Conservation (phyloP, 2,113 vertebrate genomes). For the Psephotus haematonotus region DNA sequence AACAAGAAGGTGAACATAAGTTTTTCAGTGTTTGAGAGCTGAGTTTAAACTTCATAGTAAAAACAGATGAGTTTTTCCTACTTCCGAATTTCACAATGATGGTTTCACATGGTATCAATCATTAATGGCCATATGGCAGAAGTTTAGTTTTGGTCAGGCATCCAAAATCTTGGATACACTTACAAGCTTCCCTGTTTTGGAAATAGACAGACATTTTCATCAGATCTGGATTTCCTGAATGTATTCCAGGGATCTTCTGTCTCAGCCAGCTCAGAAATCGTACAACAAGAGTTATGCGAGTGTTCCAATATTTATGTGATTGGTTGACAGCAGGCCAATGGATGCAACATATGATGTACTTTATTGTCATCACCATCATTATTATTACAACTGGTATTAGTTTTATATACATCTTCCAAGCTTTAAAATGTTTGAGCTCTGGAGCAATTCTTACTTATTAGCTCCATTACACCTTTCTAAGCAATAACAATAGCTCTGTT, state of each 20-base stretch:
- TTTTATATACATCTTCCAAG: background rate
- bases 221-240: background rate
- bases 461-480: background rate
- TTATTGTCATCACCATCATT: background rate
- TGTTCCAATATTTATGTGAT: background rate
- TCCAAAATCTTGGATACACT: background rate
- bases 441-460: background rate
- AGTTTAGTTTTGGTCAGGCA: background rate
- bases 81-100: background rate
- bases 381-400: background rate
- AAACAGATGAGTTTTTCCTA: background rate
- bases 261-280: background rate
- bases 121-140: background rate
- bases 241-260: background rate
- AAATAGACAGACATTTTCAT: background rate
- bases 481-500: background rate
- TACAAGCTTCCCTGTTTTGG: background rate
- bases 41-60: background rate
- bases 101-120: background rate
- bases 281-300: background rate
- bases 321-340: background rate
- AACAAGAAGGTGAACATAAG: background rate
- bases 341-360: background rate
- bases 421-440: background rate
- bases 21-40: background rate